Percentiles rank a stretch among this genome's conserved stretches.
Conservation (phyloP, 2,113 vertebrate genomes). For the Pipa parva region DNA sequence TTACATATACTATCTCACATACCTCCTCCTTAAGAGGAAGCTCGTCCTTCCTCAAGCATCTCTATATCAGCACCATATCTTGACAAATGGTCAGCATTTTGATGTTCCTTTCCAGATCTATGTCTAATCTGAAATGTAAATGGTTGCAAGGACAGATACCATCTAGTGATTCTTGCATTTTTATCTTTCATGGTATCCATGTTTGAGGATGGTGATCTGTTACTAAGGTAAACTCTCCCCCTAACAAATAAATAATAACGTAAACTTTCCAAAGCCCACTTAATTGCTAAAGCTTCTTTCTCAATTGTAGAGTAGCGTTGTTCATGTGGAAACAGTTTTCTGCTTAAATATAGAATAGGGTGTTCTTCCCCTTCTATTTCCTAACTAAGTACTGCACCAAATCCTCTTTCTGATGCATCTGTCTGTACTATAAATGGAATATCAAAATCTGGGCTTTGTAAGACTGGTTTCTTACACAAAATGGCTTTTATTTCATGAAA, state of each 20-base stretch:
- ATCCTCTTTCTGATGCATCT: neutral
- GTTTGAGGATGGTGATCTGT: neutral
- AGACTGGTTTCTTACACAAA: neutral
- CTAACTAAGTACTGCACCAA: neutral
- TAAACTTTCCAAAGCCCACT: neutral
- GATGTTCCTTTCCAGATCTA: neutral
- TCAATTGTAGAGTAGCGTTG: neutral
- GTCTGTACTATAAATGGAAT: slow-evolving; percentile 8
- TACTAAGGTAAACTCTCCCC: neutral
- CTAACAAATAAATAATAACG: neutral
- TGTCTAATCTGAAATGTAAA: neutral
- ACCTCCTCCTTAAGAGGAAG: too few relatives aligned
- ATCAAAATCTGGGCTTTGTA: neutral
- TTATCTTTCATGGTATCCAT: neutral
- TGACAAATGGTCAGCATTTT: neutral
- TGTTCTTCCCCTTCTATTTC: neutral
- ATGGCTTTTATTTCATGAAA: neutral
- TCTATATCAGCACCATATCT: too few relatives aligned
- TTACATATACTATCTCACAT: too few relatives aligned
- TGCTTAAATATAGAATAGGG: neutral
- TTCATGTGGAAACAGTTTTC: neutral
- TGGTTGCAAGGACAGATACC: neutral
- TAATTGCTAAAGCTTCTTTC: neutral
- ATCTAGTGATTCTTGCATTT: neutral
- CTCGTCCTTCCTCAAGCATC: too few relatives aligned